phyloP scores from a whole-genome alignment of 2,888 invertebrate genomes.

The Fissipunctia ypsillon region DNA sequence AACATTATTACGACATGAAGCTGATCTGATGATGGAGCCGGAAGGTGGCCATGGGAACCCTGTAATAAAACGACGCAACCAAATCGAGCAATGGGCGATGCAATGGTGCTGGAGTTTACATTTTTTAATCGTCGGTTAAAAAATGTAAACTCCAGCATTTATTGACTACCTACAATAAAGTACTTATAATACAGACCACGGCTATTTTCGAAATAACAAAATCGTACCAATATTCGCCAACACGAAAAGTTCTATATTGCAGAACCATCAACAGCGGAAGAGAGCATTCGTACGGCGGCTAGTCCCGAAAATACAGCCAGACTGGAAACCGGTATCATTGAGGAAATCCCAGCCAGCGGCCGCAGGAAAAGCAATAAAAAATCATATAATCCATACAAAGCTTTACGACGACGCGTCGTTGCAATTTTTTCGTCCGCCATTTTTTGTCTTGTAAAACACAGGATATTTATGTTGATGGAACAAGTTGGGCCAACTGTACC shows the following conservation, averaged over 20 bases:
- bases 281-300: constrained; percentile 22
- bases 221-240: not conserved
- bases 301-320: constrained; percentile 44
- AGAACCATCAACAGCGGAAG: constrained; percentile 20
- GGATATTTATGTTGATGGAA: constrained; percentile 69
- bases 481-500: constrained; percentile 60
- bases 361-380: constrained; percentile 75
- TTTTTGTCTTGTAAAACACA: constrained; percentile 67
- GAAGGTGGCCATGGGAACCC: no score
- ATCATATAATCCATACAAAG: constrained; percentile 78
- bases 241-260: not conserved
- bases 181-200: not conserved
- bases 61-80: no score
- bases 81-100: no score
- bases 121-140: no score
- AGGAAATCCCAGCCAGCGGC: constrained; percentile 60
- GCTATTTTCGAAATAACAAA: not conserved
- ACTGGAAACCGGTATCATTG: constrained; percentile 38
- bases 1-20: no score
- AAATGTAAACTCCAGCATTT: no score
- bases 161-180: no score
- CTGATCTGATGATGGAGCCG: no score
- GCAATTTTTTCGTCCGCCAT: constrained; percentile 61
- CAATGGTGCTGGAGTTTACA: no score
- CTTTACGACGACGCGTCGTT: constrained; percentile 72